Percentiles rank a stretch among this genome's conserved stretches.
These are phyloP conservation scores for Percina caprodes DNA, from an alignment of 2,113 vertebrate genomes.

Conservation along the genomic window DNA sequence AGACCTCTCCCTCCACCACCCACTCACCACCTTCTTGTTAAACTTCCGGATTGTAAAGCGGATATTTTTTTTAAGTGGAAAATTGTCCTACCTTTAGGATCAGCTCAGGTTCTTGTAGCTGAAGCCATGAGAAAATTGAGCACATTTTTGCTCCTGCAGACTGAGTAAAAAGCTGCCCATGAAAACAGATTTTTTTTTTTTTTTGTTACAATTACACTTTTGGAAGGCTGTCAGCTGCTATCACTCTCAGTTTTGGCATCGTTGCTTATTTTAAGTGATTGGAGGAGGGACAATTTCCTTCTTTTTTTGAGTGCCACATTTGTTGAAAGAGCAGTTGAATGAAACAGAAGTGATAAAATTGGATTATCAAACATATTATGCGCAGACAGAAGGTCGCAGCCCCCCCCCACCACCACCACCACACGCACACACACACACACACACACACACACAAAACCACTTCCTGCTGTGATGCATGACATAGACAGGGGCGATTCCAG, in stretches of 20 bases:
- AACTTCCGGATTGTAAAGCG: conserved; percentile 55
- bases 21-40: conserved; percentile 46
- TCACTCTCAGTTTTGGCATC: conserved; percentile 58
- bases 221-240: conserved; percentile 65
- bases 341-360: conserved; percentile 42
- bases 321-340: conserved; percentile 20
- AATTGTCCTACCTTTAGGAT: conserved; percentile 62
- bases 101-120: conserved; percentile 38
- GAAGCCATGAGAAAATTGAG: conserved; percentile 54
- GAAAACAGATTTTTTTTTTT: conserved; percentile 57
- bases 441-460: conserved; percentile 9
- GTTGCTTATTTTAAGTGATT: conserved; percentile 56
- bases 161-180: conserved; percentile 56
- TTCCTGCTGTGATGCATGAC: conserved; percentile 13
- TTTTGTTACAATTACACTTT: conserved; percentile 61
- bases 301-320: conserved; percentile 34
- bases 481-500: no score
- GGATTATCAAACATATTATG: conserved; percentile 40
- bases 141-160: conserved; percentile 58
- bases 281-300: conserved; percentile 25
- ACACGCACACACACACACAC: not conserved
- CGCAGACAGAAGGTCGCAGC: conserved; percentile 6
- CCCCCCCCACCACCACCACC: not conserved
- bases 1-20: conserved; percentile 33
- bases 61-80: conserved; percentile 59